Conservation (phyloP, 1,140 invertebrate species). For the Harpegnathos saltator region DNA sequence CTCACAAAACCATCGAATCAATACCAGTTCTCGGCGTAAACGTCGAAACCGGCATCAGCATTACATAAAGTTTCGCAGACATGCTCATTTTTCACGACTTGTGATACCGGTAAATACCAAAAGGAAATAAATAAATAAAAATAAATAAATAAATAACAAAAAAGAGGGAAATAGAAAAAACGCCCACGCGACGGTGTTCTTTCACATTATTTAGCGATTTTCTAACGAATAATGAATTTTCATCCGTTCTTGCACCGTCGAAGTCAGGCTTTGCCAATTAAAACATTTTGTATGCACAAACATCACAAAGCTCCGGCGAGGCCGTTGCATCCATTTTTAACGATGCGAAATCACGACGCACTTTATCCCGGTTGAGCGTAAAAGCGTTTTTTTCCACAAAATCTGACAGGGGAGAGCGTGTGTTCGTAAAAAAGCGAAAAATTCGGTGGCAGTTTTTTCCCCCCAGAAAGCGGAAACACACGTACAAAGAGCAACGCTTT, state of each 20-base stretch:
- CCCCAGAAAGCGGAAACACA: not conserved
- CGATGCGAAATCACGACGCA: constrained; percentile 49
- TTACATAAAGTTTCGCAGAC: not conserved
- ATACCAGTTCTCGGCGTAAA: not conserved
- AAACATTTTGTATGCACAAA: constrained; percentile 38
- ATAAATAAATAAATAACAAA: no score
- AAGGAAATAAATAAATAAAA: no score
- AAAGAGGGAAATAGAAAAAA: no score
- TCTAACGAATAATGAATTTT: constrained; percentile 8
- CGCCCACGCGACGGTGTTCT: no score
- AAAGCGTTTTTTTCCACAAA: constrained; percentile 53
- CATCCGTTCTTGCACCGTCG: not conserved
- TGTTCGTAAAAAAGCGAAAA: constrained; percentile 19
- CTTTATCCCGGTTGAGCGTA: constrained; percentile 38
- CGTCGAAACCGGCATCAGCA: not conserved
- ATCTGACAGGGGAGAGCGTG: constrained; percentile 25
- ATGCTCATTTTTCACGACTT: not conserved
- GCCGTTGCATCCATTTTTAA: constrained; percentile 53
- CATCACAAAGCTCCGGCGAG: constrained; percentile 25
- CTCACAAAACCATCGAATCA: not conserved
- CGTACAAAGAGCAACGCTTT: not conserved
- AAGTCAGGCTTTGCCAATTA: constrained; percentile 26
- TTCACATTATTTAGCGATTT: not conserved
- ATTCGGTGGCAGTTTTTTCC: not conserved
- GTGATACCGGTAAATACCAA: not conserved